Base-by-base conservation (phyloP, 2,797 vertebrate genomes). In the Hyperoplus lanceolatus region DNA sequence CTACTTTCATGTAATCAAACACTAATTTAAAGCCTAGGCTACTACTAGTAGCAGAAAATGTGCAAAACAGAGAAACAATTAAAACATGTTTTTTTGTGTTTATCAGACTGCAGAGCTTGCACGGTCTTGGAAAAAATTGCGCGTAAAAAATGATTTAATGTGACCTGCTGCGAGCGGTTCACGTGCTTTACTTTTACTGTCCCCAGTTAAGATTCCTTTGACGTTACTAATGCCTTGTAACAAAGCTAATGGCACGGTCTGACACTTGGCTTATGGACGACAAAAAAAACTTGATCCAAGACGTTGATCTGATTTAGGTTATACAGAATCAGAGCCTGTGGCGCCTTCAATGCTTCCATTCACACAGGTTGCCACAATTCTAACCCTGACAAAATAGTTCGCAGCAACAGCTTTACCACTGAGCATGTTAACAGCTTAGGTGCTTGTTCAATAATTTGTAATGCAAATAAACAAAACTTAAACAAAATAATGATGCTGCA, bases 391-490 rank as follows among this genome's bases (percentile, higher is more conserved):
- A 58, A 69, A 77, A 67, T 50, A 13, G 8, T 50, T 29, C 57
- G 60, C 46, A 62, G 75, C 57, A 68, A 71, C 29, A 82, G 46
- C 58, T 57, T 51, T 39, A 56, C 18, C 41, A 49, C 14, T 38
- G 46, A 14, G 49, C 63, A 43, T 29, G 61, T 57, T 75, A 74
- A 79, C 43, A 65, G 41, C 36, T 67, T 71, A 62, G 63, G 60
- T 66, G 41, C 59, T 38, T 48, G 21, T 58, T 81, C 42, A 79
- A 66, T 39, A 80, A 84, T 86, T 69, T 75, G 53, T 39, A 80
- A 78, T 73, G 53, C 60, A 75, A 83, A 71, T 81, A 48, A 59
- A 51, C 55, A 53, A 71, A 80, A 38, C 58, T 72, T 49, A 54
- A 29, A 4, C 21, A 54, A 54, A 43, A 18, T 57, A 38, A 41